Base-by-base conservation (phyloP, 2,888 invertebrate genomes). In the Scaptomyza polygonia region DNA sequence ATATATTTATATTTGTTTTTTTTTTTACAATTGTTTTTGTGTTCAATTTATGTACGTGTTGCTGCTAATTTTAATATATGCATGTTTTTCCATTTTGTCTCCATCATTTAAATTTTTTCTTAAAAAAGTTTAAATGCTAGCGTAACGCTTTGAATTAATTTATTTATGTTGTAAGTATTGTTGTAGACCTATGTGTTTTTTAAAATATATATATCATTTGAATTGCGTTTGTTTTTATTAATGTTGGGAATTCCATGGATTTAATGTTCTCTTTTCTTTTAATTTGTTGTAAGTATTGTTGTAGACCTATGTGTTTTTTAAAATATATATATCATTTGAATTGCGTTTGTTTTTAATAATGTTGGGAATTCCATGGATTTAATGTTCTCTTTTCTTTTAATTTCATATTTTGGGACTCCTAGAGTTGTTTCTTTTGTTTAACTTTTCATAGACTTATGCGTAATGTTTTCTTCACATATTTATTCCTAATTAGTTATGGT, bases 111-210 rank as follows among this genome's bases (percentile, higher is more conserved):
- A 88, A 84, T 79, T 58, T n/a, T n/a, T 72, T 76, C 85, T 81
- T 78, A 81, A 88, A 82, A 86, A 88, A 64, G 59, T 78, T 86
- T 82, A 82, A 82, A 82, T 82, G 82, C 82, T 82, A 82, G 80
- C 88, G 84, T 82, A 88, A 82, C 82, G 88, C 68, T 71, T 88
- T 67, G 77, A 86, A 77, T 69, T 67, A 72, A 72, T 77, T 77
- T 65, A 67, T 84, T 77, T 67, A 67, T 79, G 65, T 69, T 87
- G 65, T n/a, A n/a, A n/a, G n/a, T n/a, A n/a, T n/a, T n/a, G n/a
- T n/a, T n/a, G n/a, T n/a, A n/a, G n/a, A n/a, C n/a, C n/a, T n/a
- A n/a, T n/a, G n/a, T n/a, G n/a, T n/a, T n/a, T n/a, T n/a, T n/a
- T n/a, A n/a, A n/a, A n/a, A n/a, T n/a, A n/a, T n/a, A n/a, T n/a